Evolutionary conservation across 2,888 invertebrate species (phyloP), one percentile per base, ranked within the genome.

Genomic region (Pandemis cinnamomeana): DNA sequence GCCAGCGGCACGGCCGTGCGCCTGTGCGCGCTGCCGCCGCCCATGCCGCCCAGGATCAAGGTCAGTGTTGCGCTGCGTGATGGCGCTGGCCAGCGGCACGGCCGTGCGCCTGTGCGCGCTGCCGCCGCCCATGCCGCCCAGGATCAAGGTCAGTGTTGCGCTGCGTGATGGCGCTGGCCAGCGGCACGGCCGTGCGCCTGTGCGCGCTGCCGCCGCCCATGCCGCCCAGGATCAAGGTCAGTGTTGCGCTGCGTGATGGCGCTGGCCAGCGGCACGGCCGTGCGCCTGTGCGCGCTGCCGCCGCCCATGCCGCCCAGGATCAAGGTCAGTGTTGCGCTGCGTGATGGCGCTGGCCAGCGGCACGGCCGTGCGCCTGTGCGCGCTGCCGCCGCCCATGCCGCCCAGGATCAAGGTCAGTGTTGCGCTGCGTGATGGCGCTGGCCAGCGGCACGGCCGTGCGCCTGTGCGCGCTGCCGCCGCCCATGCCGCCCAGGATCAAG

Each of bases 291-390:
- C 0, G 96, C 98, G 0, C 87, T 99, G 58, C 98, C 98, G 1
- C 94, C 96, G 1, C 93, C 93, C 13, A 77, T 84, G 7, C 91
- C 93, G 74, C 93, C 92, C 0, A 80, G 86, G 27, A 87, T 93
- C 15, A 93, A 92, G 88, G 93, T 91, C 71, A 15, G 44, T 75
- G 68, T n/a, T n/a, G 85, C 96, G 97, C 67, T 95, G 98, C 87
- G 96, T 99, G 71, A 96, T 98, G 79, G 97, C 98, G 7, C 95
- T 98, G 77, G 99, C 98, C 0, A 97, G 97, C 5, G 98, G 98
- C 0, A 98, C 98, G 0, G 99, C 98, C 0, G 95, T 97, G 8
- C 97, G 96, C 81, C 89, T 99, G 0, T 94, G 96, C 0, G 96
- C 98, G 0, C 87, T 99, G 58, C 98, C 98, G 1, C 94, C 96